Base-by-base conservation (phyloP, 2,888 invertebrate species). In the Caenorhabditis sp. region DNA sequence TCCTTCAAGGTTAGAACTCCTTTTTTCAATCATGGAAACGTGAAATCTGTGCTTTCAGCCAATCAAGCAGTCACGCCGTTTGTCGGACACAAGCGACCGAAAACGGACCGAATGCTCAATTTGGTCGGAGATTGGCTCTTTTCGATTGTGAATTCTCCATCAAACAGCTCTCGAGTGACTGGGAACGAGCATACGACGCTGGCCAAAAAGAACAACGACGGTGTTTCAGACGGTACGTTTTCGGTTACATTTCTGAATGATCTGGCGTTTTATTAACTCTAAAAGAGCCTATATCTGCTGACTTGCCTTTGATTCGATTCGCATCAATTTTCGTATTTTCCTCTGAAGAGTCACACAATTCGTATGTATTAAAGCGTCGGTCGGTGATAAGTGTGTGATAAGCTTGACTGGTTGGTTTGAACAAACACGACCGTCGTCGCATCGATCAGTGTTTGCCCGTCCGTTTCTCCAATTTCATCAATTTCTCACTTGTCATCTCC, bases 51-150 rank as follows among this genome's bases (percentile, higher is more conserved):
- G n/a, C 22, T 66, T 74, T 17, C 73, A 75, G 81, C 72, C 13
- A 77, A 76, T 24, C 79, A 73, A 30, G 71, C 56, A 3, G 37
- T 56, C 0, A 53, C 66, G 37, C 71, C 76, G 7, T 63, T 41
- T 37, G 56, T 78, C 11, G 74, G 81, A 15, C 45, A 27, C 13
- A 59, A 71, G 50, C 56, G 78, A 5, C 83, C 83, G 26, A 81
- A 81, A 53, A 79, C 79, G 35, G 83, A 83, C 43, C 59, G 80
- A 32, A 72, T 83, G 75, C 53, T 83, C 58, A 65, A 41, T 24
- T 30, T 83, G 48, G 65, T 78, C 2, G 81, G 81, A 24, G 75
- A 80, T 43, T 83, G 83, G 83, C 65, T 83, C 6, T 71, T 81
- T 22, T 61, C 74, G 13, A 81, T 81, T 20, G 80, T 68, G 15